A percentile compares a stretch with the other conserved stretches of the same genome.
These are phyloP conservation scores for Ornithorhynchus anatinus DNA, from an alignment of 2,113 vertebrate genomes.

Conservation along the genomic window DNA sequence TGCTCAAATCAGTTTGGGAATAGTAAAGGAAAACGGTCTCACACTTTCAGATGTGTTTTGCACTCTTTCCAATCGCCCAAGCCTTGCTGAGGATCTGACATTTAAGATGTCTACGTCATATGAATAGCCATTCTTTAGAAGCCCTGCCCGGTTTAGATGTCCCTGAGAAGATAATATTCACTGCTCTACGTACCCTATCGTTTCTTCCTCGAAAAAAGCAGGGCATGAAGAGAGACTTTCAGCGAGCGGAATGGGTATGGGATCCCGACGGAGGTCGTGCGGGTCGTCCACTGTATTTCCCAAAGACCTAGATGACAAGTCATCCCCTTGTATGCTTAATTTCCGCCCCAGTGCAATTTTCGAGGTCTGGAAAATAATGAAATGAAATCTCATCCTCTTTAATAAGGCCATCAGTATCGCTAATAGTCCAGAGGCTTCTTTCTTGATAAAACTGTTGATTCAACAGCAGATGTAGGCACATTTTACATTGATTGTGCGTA, in stretches of 20 bases:
- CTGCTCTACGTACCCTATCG: no score
- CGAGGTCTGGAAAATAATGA: conserved; percentile 4
- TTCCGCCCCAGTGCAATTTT: background rate
- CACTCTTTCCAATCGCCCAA: background rate
- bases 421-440: background rate
- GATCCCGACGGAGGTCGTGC: background rate
- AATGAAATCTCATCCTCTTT: background rate
- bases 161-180: no score
- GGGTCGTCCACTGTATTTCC: background rate
- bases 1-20: background rate
- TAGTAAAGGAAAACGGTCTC: background rate
- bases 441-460: background rate
- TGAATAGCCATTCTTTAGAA: background rate
- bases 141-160: no score
- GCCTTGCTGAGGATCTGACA: background rate
- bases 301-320: background rate
- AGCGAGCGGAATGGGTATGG: background rate
- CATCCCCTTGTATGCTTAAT: background rate
- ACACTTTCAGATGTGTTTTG: background rate
- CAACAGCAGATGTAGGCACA: background rate
- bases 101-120: background rate
- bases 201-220: no score
- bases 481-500: background rate
- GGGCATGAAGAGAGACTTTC: background rate
- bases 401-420: background rate